Conservation (phyloP, 2,888 invertebrate genomes). For the Horisme vitalbata region DNA sequence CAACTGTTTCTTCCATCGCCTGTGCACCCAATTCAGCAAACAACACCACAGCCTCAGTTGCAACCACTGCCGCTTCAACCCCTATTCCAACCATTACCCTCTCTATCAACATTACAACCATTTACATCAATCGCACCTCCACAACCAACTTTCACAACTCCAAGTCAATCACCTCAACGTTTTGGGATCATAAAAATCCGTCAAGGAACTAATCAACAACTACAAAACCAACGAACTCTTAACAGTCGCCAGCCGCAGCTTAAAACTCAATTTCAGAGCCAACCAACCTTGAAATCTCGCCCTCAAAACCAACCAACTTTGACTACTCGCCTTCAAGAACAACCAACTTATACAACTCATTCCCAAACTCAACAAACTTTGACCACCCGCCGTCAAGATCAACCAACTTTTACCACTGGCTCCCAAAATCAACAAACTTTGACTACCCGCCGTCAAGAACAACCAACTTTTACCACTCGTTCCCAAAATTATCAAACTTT, state of each 20-base stretch:
- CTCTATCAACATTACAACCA: constrained; percentile 16
- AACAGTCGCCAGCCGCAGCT: constrained; percentile 8
- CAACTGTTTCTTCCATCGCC: constrained; percentile 8
- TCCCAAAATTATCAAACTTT: too few relatives aligned
- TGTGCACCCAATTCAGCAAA: constrained; percentile 6
- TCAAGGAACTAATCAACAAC: constrained; percentile 15
- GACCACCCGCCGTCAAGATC: too few relatives aligned
- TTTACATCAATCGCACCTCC: constrained; percentile 4
- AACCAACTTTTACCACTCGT: too few relatives aligned
- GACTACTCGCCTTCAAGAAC: neutral
- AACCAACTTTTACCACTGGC: too few relatives aligned
- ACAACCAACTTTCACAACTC: constrained; percentile 4
- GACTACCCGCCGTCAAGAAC: too few relatives aligned
- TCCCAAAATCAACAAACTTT: too few relatives aligned
- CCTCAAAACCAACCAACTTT: constrained; percentile 10
- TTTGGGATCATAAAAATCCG: constrained; percentile 25
- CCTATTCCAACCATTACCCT: constrained; percentile 3
- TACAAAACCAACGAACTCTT: constrained; percentile 1
- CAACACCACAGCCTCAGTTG: constrained; percentile 8
- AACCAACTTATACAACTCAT: too few relatives aligned
- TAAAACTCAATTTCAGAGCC: too few relatives aligned
- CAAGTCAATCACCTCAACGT: constrained; percentile 21
- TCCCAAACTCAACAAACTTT: too few relatives aligned
- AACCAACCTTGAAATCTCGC: too few relatives aligned
- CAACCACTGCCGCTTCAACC: constrained; percentile 6